Conservation (phyloP, 2,113 vertebrate species). For the Centropristis striata region DNA sequence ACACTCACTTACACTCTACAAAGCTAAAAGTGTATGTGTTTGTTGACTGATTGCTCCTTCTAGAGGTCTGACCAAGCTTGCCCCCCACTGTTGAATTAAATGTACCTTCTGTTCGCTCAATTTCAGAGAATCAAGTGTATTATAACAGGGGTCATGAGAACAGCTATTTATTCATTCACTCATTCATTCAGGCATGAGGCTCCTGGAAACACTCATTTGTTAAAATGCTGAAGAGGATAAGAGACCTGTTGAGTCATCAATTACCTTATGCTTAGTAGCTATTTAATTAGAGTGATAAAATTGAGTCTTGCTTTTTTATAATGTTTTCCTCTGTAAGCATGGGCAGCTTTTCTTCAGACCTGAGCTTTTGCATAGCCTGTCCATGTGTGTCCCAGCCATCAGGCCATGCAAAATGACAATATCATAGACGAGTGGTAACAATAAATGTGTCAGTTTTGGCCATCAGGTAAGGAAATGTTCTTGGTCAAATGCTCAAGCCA, state of each 20-base stretch:
- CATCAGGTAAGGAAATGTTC: neutral
- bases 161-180: neutral
- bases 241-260: neutral
- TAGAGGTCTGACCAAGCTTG: neutral
- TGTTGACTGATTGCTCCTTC: slow-evolving; percentile 21
- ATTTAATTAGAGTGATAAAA: neutral
- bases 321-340: neutral
- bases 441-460: neutral
- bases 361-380: neutral
- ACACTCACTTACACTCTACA: slow-evolving; percentile 50
- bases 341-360: neutral
- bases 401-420: neutral
- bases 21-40: slow-evolving; percentile 52
- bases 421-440: no score
- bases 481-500: neutral
- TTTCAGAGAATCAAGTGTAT: slow-evolving; percentile 3
- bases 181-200: neutral
- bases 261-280: neutral
- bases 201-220: slow-evolving; percentile 4
- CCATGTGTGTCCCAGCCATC: neutral
- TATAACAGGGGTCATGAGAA: neutral
- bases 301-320: neutral
- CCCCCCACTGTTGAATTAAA: neutral
- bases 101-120: neutral
- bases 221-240: neutral